Evolutionary conservation across 2,888 invertebrate genomes (phyloP).

Genomic region (Cryptus viduatorius): DNA sequence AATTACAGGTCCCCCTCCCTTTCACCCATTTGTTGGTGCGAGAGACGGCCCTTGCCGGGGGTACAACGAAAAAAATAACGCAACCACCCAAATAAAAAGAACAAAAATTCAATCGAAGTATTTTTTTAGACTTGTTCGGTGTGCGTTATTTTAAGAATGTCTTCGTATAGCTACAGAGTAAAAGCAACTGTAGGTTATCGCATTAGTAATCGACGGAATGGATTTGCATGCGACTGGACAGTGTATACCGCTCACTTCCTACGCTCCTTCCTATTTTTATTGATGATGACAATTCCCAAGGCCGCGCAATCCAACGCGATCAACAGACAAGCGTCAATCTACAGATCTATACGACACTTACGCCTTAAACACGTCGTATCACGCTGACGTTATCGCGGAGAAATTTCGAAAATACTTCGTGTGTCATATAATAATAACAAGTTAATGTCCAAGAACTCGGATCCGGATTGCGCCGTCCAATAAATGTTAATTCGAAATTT

Average conservation of each 20-base stretch:
- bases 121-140: constrained; percentile 42
- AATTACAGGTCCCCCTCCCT: constrained; percentile 78
- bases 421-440: too few relatives aligned
- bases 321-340: neutral
- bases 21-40: constrained; percentile 70
- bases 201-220: neutral
- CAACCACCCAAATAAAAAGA: constrained; percentile 11
- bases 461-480: too few relatives aligned
- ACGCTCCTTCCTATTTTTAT: neutral
- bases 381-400: constrained; percentile 49
- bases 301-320: neutral
- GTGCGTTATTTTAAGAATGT: constrained; percentile 19
- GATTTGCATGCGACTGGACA: constrained; percentile 4
- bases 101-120: constrained; percentile 51
- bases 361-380: constrained; percentile 28
- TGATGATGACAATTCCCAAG: neutral
- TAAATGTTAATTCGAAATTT: too few relatives aligned
- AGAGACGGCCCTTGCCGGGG: constrained; percentile 41
- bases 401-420: neutral
- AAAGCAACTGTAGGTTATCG: constrained; percentile 30
- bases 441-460: too few relatives aligned
- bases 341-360: constrained; percentile 28
- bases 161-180: constrained; percentile 30
- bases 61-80: constrained; percentile 30
- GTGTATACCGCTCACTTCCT: neutral